A percentile compares a stretch with the other conserved stretches of the same genome.
Conservation (phyloP, 2,797 vertebrate genomes). For the Tarsius wallacei region DNA sequence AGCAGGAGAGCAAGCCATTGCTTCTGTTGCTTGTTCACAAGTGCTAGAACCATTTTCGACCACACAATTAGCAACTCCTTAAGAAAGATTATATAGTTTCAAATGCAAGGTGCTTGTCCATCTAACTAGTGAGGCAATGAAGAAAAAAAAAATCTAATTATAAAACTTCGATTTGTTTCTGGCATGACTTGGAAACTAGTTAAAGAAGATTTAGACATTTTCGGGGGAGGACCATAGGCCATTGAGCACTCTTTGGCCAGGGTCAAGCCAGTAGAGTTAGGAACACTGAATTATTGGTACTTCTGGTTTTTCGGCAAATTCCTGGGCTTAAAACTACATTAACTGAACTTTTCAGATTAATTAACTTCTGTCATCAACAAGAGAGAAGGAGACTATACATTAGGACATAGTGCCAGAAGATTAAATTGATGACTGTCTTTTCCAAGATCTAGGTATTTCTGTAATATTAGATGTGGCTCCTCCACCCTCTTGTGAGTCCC, state of each 20-base stretch:
- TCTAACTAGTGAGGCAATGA: not conserved
- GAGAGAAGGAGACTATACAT: not conserved
- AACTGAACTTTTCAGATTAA: not conserved
- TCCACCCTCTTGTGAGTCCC: not conserved
- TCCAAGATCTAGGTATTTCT: not conserved
- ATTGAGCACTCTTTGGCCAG: not conserved
- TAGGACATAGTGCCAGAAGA: not conserved
- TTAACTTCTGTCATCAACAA: not conserved
- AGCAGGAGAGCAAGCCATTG: not conserved
- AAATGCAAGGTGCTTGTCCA: not conserved
- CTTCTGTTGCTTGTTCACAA: not conserved
- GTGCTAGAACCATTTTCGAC: not conserved
- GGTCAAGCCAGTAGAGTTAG: not conserved
- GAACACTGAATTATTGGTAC: not conserved
- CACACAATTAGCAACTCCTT: not conserved
- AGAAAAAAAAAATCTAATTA: not conserved
- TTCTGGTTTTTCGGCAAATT: not conserved
- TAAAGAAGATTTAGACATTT: not conserved
- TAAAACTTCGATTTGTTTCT: not conserved
- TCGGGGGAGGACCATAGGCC: not conserved
- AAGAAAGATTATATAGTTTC: not conserved
- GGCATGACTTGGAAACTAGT: not conserved
- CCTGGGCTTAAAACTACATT: not conserved
- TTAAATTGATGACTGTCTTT: not conserved
- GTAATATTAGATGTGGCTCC: not conserved